Base-by-base conservation (phyloP, 2,888 invertebrate genomes). In the Xestoiulus laeticollis region DNA sequence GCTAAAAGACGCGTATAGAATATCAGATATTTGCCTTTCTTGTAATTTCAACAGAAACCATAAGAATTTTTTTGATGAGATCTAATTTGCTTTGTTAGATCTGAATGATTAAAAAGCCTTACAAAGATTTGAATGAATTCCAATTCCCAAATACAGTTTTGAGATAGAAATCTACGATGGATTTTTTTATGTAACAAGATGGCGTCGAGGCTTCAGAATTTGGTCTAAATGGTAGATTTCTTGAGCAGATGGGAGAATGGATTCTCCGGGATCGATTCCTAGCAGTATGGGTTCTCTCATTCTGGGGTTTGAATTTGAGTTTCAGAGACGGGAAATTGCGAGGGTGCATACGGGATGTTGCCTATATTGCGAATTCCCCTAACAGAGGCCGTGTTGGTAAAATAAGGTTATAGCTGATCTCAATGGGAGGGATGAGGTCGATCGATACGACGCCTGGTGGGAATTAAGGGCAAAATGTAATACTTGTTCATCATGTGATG, bases 281-380 rank as follows among this genome's bases (percentile, higher is more conserved):
- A n/a, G 59, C 12, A 26, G 68, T 68, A 26, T 12, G 68, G 68
- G 26, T 26, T 26, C 68, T 8, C 59, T 4, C 59, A 22, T 59
- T 59, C 59, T 10, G n/a, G 59, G 22, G 59, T 22, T 22, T 26
- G 68, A 68, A 68, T 68, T 68, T 68, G 68, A 8, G 59, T 68
- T 68, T 68, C 68, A 12, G 68, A 68, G 68, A 68, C 68, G 26
- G 68, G 26, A 59, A 59, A 59, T 59, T 59, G 68, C 68, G 68
- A 68, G 68, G 68, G 68, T 68, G 68, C 68, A 68, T 68, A 68
- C n/a, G 68, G 68, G 68, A 68, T 68, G 68, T 68, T 26, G 68
- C n/a, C 12, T 68, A 26, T n/a, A 68, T 68, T 68, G 68, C 68
- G 26, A 68, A 68, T 68, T 68, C 68, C 68, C 68, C 68, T 26